Percentiles rank a stretch among this genome's conserved stretches.
Evolutionary conservation across 2,797 vertebrate genomes (phyloP).

Genomic region (Dallia pectoralis): DNA sequence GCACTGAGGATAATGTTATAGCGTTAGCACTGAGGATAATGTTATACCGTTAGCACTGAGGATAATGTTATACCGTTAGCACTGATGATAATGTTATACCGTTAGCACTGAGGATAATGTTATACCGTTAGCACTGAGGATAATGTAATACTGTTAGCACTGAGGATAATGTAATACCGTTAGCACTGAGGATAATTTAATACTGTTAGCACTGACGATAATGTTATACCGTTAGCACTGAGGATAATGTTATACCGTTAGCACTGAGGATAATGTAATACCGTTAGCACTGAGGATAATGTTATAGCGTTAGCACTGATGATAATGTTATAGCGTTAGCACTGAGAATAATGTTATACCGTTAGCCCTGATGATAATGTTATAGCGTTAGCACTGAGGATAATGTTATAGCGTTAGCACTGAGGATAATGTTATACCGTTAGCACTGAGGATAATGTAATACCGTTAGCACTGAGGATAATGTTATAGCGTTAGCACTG

Average conservation of each 20-base stretch:
- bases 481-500: background rate
- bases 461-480: no score
- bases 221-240: background rate
- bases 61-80: background rate
- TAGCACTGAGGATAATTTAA: background rate
- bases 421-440: background rate
- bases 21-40: no score
- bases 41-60: background rate
- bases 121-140: no score
- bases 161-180: background rate
- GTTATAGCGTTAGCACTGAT: no score
- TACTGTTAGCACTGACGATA: no score
- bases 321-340: background rate
- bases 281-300: background rate
- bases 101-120: background rate
- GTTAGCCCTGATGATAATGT: background rate
- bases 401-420: no score
- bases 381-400: background rate
- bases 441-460: background rate
- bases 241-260: background rate
- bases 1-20: background rate
- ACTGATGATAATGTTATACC: background rate
- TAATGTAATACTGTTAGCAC: background rate
- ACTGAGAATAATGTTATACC: background rate
- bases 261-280: background rate